Evolutionary conservation across 2,113 vertebrate genomes (phyloP), one percentile per base, ranked within the genome.

Genomic region (Pyxicephalus adspersus): DNA sequence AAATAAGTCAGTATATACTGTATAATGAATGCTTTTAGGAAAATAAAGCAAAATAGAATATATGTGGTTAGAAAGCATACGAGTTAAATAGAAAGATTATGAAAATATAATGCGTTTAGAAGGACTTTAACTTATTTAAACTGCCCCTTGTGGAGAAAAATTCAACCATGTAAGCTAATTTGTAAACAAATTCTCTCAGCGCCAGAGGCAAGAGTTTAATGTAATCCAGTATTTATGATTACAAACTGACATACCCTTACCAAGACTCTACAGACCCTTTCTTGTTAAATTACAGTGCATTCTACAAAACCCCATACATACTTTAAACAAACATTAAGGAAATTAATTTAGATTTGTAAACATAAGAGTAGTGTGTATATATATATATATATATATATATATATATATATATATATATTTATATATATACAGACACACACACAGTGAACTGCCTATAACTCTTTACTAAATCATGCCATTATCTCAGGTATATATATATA

Each of bases 161-260:
- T 6, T 34, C 15, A 75, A 23, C n/a, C 58, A 64, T 45, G 58
- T 28, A 63, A 76, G 57, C 58, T 26, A 61, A 64, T 76, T 76
- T 63, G 57, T 51, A 76, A 76, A 64, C 73, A 63, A 63, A 61
- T 45, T 76, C 58, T 63, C 34, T 64, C 31, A 60, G 63, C 64
- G 73, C 73, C 73, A 64, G 73, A 76, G 73, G 73, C 73, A 76
- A 63, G 13, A 76, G 63, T 63, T 63, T 76, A 50, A 64, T 64
- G 55, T 76, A 64, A 63, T 63, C 73, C 31, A 76, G 73, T 64
- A 76, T 76, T 76, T 63, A 63, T 64, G 34, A 76, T 64, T 63
- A 20, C 57, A 63, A 63, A 45, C n/a, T 45, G 19, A 22, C 31
- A 75, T 22, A 61, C 34, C 45, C 20, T 51, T 50, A 76, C 73